phyloP scores from a whole-genome alignment of 2,888 invertebrate genomes.

The Nymphalis polychloros region DNA sequence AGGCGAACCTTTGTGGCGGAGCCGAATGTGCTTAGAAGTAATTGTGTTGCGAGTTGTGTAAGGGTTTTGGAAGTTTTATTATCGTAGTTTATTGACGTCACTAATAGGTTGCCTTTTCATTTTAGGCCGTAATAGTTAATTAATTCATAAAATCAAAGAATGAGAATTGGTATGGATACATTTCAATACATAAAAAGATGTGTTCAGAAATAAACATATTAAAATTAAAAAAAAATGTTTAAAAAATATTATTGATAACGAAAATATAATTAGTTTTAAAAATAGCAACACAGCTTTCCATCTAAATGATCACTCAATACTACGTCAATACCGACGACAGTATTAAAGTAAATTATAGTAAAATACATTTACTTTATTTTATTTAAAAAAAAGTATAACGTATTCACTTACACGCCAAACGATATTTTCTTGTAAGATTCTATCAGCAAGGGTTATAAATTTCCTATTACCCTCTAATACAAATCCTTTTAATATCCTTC shows the following conservation, averaged over 20 bases:
- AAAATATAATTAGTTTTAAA: too few relatives aligned
- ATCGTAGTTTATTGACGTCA: slow-evolving; percentile 44
- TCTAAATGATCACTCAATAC: too few relatives aligned
- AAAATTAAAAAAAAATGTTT: too few relatives aligned
- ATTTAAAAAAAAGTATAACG: background rate
- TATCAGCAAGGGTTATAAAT: slow-evolving; percentile 30
- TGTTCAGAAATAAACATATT: too few relatives aligned
- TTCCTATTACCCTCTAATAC: slow-evolving; percentile 43
- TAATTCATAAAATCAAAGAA: too few relatives aligned
- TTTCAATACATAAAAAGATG: too few relatives aligned
- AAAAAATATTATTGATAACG: too few relatives aligned
- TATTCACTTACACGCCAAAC: background rate
- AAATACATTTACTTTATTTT: background rate
- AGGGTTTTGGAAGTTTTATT: slow-evolving; percentile 48
- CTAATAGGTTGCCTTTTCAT: slow-evolving; percentile 18
- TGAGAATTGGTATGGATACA: too few relatives aligned
- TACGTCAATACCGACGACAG: too few relatives aligned
- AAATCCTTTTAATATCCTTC: slow-evolving; percentile 55
- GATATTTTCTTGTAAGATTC: slow-evolving; percentile 20
- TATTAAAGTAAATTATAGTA: background rate
- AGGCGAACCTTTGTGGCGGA: slow-evolving; percentile 76
- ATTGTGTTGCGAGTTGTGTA: slow-evolving; percentile 62
- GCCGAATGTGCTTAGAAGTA: slow-evolving; percentile 70
- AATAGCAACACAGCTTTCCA: too few relatives aligned
- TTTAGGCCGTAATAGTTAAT: slow-evolving; percentile 6